Conservation (phyloP, 2,113 vertebrate species). For the Siphamia tubifer region DNA sequence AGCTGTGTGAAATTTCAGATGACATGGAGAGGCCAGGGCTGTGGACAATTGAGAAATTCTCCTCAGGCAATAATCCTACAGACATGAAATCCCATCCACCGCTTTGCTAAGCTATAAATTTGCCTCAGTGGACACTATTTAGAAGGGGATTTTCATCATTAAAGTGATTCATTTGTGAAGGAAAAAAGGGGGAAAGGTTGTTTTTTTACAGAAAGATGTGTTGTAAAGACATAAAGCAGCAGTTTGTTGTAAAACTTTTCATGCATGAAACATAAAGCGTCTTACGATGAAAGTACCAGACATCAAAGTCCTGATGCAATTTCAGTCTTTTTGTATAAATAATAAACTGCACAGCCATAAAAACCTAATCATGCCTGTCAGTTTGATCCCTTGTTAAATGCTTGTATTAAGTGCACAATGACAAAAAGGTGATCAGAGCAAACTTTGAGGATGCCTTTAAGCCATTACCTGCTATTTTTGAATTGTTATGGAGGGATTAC, state of each 20-base stretch:
- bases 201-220: background rate
- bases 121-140: conserved; percentile 26
- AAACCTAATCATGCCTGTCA: background rate
- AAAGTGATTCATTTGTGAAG: conserved; percentile 20
- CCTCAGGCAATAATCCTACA: conserved; percentile 60
- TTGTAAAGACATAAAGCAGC: background rate
- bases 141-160: conserved; percentile 5
- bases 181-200: background rate
- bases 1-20: conserved; percentile 68
- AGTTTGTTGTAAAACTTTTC: background rate
- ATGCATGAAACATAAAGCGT: background rate
- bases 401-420: background rate
- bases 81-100: conserved; percentile 56
- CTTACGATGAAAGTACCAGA: background rate
- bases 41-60: conserved; percentile 64
- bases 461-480: conserved; percentile 11
- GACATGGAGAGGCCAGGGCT: conserved; percentile 48
- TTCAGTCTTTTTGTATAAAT: background rate
- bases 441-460: conserved; percentile 10
- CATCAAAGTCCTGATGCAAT: background rate
- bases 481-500: conserved; percentile 21
- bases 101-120: conserved; percentile 50
- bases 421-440: background rate
- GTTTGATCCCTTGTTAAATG: background rate
- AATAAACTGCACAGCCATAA: background rate